Percentiles rank a stretch among this genome's conserved stretches.
Evolutionary conservation across 2,888 invertebrate species (phyloP).

Genomic region (Thymelicus acteon): DNA sequence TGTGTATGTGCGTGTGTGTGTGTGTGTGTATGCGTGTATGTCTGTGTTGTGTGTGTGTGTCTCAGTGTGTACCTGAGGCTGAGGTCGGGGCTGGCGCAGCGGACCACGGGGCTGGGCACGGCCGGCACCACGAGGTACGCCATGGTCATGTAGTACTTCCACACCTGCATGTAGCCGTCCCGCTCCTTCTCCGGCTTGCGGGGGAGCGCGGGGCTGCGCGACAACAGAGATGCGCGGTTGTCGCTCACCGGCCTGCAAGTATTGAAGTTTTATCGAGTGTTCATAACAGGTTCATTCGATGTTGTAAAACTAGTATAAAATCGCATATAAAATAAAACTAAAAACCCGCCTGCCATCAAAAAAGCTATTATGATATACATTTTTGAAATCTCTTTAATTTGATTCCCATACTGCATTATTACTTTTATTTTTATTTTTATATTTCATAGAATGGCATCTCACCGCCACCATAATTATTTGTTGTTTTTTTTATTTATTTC

Average conservation of each 20-base stretch:
- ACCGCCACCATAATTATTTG: no score
- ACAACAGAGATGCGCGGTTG: conserved; percentile 96
- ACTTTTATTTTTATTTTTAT: no score
- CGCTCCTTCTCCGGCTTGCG: conserved; percentile 96
- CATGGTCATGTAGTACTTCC: conserved; percentile 99
- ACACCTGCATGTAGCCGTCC: conserved; percentile 97
- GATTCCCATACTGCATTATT: no score
- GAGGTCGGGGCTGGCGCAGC: conserved; percentile 97
- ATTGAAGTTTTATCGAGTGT: background rate
- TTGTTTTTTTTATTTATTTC: no score
- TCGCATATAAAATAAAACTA: no score
- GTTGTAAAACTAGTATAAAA: no score
- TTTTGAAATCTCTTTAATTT: no score
- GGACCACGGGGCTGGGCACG: conserved; percentile 92
- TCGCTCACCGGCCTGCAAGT: conserved; percentile 95
- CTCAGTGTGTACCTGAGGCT: conserved; percentile 90
- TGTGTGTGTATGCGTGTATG: background rate
- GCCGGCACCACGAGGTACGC: conserved; percentile 98
- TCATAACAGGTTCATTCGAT: no score
- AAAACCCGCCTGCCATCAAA: no score
- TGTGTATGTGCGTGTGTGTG: background rate
- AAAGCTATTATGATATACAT: no score
- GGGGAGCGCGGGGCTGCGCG: conserved; percentile 92
- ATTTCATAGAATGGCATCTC: no score
- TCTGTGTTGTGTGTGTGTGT: conserved; percentile 58